Base-by-base conservation (phyloP, 2,888 invertebrate genomes). In the Mesorhabditis belari region DNA sequence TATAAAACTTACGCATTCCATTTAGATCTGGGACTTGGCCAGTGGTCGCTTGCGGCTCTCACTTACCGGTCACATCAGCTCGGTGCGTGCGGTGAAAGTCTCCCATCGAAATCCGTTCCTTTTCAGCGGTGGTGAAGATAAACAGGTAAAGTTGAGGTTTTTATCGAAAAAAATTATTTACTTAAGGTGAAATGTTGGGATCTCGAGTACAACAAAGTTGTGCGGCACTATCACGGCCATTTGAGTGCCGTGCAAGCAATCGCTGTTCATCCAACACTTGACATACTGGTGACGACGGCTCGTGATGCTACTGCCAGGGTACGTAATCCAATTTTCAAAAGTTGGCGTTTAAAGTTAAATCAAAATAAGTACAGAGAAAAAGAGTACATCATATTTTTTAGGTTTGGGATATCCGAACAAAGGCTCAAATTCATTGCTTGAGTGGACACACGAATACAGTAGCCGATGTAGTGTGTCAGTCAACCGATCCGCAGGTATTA, bases 391-490 rank as follows among this genome's bases (percentile, higher is more conserved):
- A 19, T 5, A 54, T 24, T 28, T 57, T 70, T 64, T 57, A 83
- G 82, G 90, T 96, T 57, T 98, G 98, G 98, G 96, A 98, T 83
- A 92, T 96, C 90, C 85, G 98, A 61, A 95, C 93, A 3, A 99
- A 98, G 85, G 95, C 95, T 2, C 95, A 95, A 83, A 90, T 99
- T 59, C 94, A 96, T 83, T 94, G 94, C 3, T 85, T 98, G 25
- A 86, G 89, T 0, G 96, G 96, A 0, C 98, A 99, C 83, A 92
- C 92, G 1, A 95, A 96, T 82, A 98, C 96, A 0, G 90, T 99
- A 2, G 93, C 96, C 4, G 90, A 91, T 77, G 91, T 96, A 0
- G 88, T 90, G 55, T 90, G 92, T 71, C 96, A 98, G 84, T 87
- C 91, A 0, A 87, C 88, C 0, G 94, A 96, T 82, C 98, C 98